These are phyloP conservation scores for Lycophotia porphyrea DNA, from an alignment of 2,888 invertebrate genomes.

Conservation along the genomic window DNA sequence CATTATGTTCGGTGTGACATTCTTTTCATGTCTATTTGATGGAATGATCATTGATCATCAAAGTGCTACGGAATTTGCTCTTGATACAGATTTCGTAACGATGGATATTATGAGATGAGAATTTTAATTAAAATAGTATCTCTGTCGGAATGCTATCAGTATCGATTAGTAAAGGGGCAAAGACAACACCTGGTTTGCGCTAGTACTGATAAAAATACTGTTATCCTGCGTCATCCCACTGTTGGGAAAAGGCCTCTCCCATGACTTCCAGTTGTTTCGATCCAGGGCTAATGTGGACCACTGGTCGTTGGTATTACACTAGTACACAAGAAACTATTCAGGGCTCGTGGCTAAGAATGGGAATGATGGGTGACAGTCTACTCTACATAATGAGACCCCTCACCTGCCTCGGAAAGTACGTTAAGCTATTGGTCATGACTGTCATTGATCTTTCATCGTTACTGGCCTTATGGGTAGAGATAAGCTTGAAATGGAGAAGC, in stretches of 20 bases:
- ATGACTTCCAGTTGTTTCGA: too few species aligned
- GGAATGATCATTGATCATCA: constrained; percentile 23
- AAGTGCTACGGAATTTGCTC: constrained; percentile 29
- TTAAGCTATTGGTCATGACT: neutral
- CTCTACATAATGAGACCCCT: neutral
- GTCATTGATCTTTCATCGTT: neutral
- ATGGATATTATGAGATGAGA: neutral
- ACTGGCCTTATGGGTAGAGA: neutral
- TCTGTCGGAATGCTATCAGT: neutral
- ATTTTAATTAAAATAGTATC: too few species aligned
- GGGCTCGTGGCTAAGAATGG: neutral
- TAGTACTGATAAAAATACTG: too few species aligned
- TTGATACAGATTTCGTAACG: constrained; percentile 3
- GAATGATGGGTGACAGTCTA: neutral
- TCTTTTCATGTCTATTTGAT: constrained; percentile 39
- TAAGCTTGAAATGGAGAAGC: too few species aligned
- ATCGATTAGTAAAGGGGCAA: neutral
- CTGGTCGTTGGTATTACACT: neutral
- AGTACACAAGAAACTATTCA: neutral
- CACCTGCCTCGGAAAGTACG: neutral
- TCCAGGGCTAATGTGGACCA: too few species aligned
- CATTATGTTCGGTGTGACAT: constrained; percentile 20
- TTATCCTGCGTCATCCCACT: too few species aligned
- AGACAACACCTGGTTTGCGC: too few species aligned
- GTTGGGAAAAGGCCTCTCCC: too few species aligned